Evolutionary conservation across 2,113 vertebrate species (phyloP).

Genomic region (Mandrillus leucophaeus): DNA sequence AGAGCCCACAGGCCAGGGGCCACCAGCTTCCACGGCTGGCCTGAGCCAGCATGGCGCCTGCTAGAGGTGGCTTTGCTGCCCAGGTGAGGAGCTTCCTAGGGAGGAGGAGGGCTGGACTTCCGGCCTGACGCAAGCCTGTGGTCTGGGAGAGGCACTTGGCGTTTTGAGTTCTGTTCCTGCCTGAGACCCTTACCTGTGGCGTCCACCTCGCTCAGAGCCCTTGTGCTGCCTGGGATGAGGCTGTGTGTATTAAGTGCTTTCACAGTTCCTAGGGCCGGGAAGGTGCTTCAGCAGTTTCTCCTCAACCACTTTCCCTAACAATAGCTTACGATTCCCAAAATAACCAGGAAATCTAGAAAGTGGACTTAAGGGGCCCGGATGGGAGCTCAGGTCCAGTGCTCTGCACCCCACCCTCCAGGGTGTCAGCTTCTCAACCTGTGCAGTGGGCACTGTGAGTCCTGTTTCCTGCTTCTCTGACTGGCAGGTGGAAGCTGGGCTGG

Average conservation of each 20-base stretch:
- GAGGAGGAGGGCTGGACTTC: neutral
- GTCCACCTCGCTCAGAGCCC: accelerated
- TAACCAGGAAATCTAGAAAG: neutral
- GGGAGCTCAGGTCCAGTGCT: too few species aligned
- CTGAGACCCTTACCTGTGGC: accelerated
- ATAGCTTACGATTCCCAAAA: neutral
- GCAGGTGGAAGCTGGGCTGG: too few species aligned
- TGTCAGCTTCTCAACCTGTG: neutral
- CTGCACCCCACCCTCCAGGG: neutral
- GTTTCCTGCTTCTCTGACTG: neutral
- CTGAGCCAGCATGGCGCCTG: neutral
- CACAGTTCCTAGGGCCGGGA: neutral
- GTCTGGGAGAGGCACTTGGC: neutral
- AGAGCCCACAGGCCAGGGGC: neutral
- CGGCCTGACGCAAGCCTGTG: neutral
- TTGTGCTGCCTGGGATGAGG: accelerated
- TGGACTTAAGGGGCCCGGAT: neutral
- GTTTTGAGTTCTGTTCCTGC: too few species aligned
- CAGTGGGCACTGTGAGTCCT: accelerated
- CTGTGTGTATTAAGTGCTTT: accelerated
- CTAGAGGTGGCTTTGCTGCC: neutral
- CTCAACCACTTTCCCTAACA: neutral
- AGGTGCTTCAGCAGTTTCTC: neutral
- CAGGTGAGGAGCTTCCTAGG: neutral
- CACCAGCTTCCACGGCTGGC: neutral